These are phyloP conservation scores for Atrichornis clamosus DNA, from an alignment of 2,113 vertebrate species.

Conservation along the genomic window DNA sequence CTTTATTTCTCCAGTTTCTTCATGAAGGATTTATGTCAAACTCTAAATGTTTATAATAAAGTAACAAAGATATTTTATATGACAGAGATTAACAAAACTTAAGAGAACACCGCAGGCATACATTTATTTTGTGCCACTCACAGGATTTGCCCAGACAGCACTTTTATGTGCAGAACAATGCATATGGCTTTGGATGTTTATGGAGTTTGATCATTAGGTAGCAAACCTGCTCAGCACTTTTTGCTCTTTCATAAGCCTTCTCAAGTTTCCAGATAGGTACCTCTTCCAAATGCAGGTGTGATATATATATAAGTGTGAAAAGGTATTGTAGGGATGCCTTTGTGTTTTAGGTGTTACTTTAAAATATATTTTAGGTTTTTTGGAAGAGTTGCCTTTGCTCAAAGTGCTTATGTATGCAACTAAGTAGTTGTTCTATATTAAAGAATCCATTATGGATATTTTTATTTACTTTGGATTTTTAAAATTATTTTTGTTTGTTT, in stretches of 20 bases:
- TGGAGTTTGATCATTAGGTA: neutral
- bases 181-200: neutral
- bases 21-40: neutral
- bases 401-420: neutral
- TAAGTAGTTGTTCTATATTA: neutral
- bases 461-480: neutral
- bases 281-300: neutral
- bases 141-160: neutral
- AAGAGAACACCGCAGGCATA: neutral
- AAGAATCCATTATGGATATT: neutral
- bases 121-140: neutral
- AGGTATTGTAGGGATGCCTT: neutral
- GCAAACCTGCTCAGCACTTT: neutral
- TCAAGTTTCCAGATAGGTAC: neutral
- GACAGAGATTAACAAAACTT: neutral
- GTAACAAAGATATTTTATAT: neutral
- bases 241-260: neutral
- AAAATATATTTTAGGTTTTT: neutral
- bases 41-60: neutral
- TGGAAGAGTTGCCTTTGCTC: neutral
- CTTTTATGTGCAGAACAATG: neutral
- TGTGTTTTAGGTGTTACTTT: neutral
- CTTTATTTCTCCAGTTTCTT: neutral
- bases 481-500: neutral
- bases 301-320: neutral